Evolutionary conservation across 2,888 invertebrate genomes (phyloP), one percentile per base, ranked within the genome.

Genomic region (Lycocerus yunnanus): DNA sequence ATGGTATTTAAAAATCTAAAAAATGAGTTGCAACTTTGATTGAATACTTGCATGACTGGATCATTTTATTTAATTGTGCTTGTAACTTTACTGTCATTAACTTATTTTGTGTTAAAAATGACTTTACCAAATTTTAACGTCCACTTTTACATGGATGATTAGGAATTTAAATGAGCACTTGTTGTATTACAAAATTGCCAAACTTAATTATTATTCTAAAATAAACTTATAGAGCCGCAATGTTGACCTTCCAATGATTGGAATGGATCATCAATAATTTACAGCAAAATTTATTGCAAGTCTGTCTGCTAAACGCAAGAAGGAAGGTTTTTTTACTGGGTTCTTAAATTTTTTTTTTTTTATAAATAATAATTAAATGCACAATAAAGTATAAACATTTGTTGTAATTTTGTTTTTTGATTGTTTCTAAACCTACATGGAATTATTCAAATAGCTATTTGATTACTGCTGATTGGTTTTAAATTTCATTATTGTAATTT

Each of bases 11-110:
- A 71, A 75, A 73, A 72, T 71, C 72, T 59, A 72, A 78, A 63
- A 63, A 78, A 78, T 77, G 78, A 78, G 78, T 78, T 77, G 78
- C 78, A 78, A 73, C 75, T 78, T 78, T 72, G 27, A 65, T 66
- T 73, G 68, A 75, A 78, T 78, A 74, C 72, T 71, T 73, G 73
- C 76, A 73, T 78, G 78, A 78, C 78, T 78, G n/a, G 78, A 73
- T 68, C 68, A 72, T 78, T 78, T 77, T 66, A 68, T 74, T 76
- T 78, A 78, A 78, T 78, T 78, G 72, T 70, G 75, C 70, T 68
- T 70, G 67, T 72, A 65, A 27, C 69, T 24, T 65, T 58, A 66
- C 69, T 71, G 68, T 71, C 71, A 63, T 74, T 75, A 75, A 68
- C 59, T 75, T 61, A 75, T 72, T 75, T 72, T 72, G 66, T 68